Evolutionary conservation across 2,113 vertebrate species (phyloP), one percentile per base, ranked within the genome.

Genomic region (Gasterosteus aculeatus): DNA sequence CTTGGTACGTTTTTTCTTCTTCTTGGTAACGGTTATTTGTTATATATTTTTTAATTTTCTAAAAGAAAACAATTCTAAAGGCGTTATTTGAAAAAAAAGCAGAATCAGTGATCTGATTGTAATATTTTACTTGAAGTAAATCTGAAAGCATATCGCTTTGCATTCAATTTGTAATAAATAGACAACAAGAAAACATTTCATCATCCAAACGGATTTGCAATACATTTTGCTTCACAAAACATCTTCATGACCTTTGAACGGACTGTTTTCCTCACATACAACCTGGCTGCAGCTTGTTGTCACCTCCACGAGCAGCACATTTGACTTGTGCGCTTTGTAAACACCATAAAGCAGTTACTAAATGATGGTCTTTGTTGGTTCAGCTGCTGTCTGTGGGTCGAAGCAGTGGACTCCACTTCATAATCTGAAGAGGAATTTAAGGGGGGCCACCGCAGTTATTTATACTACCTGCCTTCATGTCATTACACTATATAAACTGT

Each of bases 261-360:
- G 1, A 54, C 8, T 56, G 49, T 44, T 42, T 22, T 16, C 2
- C 3, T 16, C 16, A 33, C 1, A 11, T 0, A 41, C 29, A 67
- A 60, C 49, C 33, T 47, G 41, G 11, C 2, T n/a, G 51, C 56
- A 54, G 29, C 61, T 69, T 59, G 61, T 44, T 66, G 68, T 39
- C 80, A 68, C 60, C 65, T 81, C 61, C 33, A 62, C 80, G 70
- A 14, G 64, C 59, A 65, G 58, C 47, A 51, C 29, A 18, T 82
- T 11, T 82, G 78, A 64, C 61, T 63, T 47, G 63, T 47, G 77
- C 19, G 46, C 73, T 72, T 44, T 3, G 70, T 78, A 72, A 87
- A 89, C 78, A 76, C 56, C 10, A 19, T 74, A 62, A 70, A 75
- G 65, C 22, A 39, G 44, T 49, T 10, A 12, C 33, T 58, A n/a